A percentile compares a stretch with the other conserved stretches of the same genome.
Conservation (phyloP, 2,888 invertebrate species). For the Eupithecia pulchellata region DNA sequence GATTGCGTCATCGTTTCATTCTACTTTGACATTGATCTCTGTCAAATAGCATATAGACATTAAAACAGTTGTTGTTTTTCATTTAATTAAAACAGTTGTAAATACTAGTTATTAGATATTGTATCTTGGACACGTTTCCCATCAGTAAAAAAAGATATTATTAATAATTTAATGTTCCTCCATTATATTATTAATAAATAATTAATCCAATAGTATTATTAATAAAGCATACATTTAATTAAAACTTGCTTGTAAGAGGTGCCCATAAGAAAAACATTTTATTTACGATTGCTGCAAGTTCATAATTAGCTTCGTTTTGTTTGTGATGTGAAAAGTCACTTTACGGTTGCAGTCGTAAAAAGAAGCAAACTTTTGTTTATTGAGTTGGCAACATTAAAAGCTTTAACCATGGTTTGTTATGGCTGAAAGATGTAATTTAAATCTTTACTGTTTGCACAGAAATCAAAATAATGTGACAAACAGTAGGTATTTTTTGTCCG, state of each 20-base stretch:
- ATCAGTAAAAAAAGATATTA: too few species aligned
- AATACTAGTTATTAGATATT: too few species aligned
- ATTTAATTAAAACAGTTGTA: too few species aligned
- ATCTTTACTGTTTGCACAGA: background rate
- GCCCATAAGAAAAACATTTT: background rate
- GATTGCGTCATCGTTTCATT: background rate
- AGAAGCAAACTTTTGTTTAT: conserved; percentile 33
- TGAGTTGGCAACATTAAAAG: conserved; percentile 38
- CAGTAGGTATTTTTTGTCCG: background rate
- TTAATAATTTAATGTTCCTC: background rate
- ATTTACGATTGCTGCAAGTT: conserved; percentile 7
- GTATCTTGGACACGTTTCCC: too few species aligned
- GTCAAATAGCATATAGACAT: background rate
- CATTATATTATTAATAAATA: too few species aligned
- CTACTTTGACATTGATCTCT: background rate
- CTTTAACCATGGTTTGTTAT: conserved; percentile 52
- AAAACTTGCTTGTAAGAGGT: background rate
- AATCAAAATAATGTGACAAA: background rate
- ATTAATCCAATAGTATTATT: too few species aligned
- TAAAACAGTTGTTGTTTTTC: too few species aligned
- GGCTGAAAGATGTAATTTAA: conserved; percentile 49
- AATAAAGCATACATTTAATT: background rate
- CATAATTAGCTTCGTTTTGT: conserved; percentile 16
- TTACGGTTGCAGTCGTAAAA: conserved; percentile 31
- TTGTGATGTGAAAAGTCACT: conserved; percentile 25